Conservation (phyloP, 2,797 vertebrate genomes). For the Alcedo atthis region DNA sequence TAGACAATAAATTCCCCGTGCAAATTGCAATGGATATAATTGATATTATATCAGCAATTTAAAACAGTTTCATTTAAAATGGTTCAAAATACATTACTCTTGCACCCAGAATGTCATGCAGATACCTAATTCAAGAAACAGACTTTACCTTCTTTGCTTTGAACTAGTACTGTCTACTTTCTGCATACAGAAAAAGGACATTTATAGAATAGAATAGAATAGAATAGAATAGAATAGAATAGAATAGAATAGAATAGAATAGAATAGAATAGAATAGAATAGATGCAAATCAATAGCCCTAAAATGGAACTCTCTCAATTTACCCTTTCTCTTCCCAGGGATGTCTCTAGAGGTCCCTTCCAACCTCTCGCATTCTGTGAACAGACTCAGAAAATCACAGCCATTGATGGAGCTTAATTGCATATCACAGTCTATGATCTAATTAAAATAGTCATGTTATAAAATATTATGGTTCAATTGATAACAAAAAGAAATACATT, state of each 20-base stretch:
- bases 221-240: not conserved
- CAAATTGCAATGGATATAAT: not conserved
- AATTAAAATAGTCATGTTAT: constrained; percentile 28
- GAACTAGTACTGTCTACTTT: not conserved
- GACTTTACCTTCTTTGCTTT: not conserved
- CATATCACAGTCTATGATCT: not conserved
- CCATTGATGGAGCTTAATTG: not conserved
- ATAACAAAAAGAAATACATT: constrained; percentile 1
- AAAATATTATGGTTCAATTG: constrained; percentile 29
- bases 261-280: not conserved
- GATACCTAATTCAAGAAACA: not conserved
- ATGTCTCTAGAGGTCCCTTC: not conserved
- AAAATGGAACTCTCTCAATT: not conserved
- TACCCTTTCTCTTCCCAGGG: not conserved
- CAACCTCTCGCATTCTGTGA: not conserved
- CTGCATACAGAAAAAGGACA: not conserved
- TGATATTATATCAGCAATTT: not conserved
- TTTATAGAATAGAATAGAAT: not conserved
- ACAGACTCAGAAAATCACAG: not conserved
- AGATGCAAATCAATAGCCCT: not conserved
- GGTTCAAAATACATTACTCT: not conserved
- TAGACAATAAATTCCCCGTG: not conserved
- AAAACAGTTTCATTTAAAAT: not conserved
- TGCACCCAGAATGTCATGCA: not conserved
- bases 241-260: not conserved